Conservation (phyloP, 2,888 invertebrate species). For the Dugesia japonica region DNA sequence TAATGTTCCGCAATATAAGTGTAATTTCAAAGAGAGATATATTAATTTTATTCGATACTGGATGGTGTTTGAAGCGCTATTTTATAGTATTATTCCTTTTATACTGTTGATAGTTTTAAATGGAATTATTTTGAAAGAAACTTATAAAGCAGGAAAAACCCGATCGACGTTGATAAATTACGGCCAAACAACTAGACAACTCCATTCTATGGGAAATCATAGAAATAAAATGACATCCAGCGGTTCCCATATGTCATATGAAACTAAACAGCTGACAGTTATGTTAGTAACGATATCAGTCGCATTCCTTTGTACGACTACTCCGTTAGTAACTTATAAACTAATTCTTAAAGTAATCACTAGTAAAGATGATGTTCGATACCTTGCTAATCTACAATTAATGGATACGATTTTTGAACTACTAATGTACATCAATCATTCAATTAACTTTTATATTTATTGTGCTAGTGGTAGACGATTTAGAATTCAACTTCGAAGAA, state of each 20-base stretch:
- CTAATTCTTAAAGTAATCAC: background rate
- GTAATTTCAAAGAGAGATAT: background rate
- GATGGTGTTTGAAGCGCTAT: slow-evolving; percentile 23
- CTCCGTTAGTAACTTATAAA: slow-evolving; percentile 33
- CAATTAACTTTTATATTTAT: slow-evolving; percentile 34
- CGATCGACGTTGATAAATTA: background rate
- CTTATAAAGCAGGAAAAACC: slow-evolving; percentile 12
- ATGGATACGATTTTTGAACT: slow-evolving; percentile 30
- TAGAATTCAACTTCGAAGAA: slow-evolving; percentile 25
- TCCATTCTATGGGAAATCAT: background rate
- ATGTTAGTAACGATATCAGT: slow-evolving; percentile 30
- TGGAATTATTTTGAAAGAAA: background rate
- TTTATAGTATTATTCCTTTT: slow-evolving; percentile 33
- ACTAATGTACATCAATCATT: slow-evolving; percentile 34
- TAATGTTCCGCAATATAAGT: background rate
- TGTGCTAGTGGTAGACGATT: slow-evolving; percentile 33
- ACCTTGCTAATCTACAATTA: slow-evolving; percentile 22
- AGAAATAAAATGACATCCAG: background rate
- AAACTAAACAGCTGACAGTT: slow-evolving; percentile 30
- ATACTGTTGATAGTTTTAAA: slow-evolving; percentile 23
- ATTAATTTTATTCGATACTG: background rate
- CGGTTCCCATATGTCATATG: background rate
- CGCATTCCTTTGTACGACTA: slow-evolving; percentile 33
- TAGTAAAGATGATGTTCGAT: background rate
- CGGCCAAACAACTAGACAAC: background rate